Evolutionary conservation across 2,888 invertebrate genomes (phyloP).

Genomic region (Cyrtodaria siliqua): DNA sequence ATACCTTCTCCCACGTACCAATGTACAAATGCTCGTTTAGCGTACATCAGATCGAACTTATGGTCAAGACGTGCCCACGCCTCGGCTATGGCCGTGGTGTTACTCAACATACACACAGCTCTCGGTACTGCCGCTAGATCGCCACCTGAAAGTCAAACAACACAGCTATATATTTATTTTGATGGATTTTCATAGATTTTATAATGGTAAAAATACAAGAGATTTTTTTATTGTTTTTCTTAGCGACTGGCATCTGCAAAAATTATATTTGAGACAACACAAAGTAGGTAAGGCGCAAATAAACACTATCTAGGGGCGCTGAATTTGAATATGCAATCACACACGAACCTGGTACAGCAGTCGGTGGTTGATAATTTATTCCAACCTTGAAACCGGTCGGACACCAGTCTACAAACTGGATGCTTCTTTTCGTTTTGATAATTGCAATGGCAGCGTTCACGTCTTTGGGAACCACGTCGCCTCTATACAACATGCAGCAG

Average conservation of each 20-base stretch:
- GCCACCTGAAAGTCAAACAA: constrained; percentile 74
- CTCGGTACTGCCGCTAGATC: constrained; percentile 66
- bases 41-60: constrained; percentile 65
- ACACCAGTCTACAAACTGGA: constrained; percentile 89
- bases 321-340: no score
- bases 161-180: no score
- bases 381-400: constrained; percentile 91
- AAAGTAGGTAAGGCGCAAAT: no score
- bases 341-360: constrained; percentile 65
- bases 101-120: constrained; percentile 85
- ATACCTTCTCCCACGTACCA: constrained; percentile 86
- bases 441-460: constrained; percentile 87
- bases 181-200: no score
- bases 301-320: no score
- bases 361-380: constrained; percentile 83
- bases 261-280: no score
- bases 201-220: no score
- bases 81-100: constrained; percentile 87
- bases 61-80: constrained; percentile 86
- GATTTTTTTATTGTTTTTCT: no score
- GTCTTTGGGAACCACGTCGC: constrained; percentile 85
- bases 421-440: constrained; percentile 95
- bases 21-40: constrained; percentile 68
- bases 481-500: constrained; percentile 86
- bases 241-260: no score